Conservation (phyloP, 2,888 invertebrate species). For the Chesias legatella region DNA sequence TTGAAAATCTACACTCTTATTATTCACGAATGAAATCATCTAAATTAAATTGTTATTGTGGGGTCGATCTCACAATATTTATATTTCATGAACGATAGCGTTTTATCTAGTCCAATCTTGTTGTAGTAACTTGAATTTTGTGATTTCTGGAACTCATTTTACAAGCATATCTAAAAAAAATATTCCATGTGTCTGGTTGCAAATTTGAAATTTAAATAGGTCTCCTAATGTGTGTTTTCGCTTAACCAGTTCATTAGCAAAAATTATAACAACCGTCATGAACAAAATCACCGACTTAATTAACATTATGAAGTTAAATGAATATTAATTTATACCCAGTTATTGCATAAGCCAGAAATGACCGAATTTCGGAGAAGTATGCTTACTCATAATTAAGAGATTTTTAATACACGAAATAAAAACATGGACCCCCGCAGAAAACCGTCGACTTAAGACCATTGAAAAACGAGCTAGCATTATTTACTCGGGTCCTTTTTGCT, state of each 20-base stretch:
- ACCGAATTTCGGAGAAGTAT: constrained; percentile 48
- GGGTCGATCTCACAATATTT: too few species aligned
- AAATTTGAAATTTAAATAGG: too few species aligned
- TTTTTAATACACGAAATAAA: constrained; percentile 63
- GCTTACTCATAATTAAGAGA: constrained; percentile 70
- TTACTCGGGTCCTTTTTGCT: constrained; percentile 67
- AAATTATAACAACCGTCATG: background rate
- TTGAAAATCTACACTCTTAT: too few species aligned
- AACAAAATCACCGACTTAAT: background rate
- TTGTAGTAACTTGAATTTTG: too few species aligned
- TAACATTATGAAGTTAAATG: background rate
- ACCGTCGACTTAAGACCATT: constrained; percentile 67
- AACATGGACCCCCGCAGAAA: constrained; percentile 62
- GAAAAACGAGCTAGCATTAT: constrained; percentile 71
- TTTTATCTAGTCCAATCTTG: too few species aligned
- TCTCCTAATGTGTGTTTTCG: background rate
- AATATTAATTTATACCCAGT: constrained; percentile 8
- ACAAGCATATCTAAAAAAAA: too few species aligned
- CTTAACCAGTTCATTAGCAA: background rate
- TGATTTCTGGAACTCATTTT: too few species aligned
- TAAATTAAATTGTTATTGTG: too few species aligned
- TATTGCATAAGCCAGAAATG: constrained; percentile 22
- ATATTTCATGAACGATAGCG: too few species aligned
- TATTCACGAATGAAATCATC: too few species aligned
- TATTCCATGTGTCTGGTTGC: too few species aligned